Conservation (phyloP, 2,888 invertebrate genomes). For the Lithophane leautieri region DNA sequence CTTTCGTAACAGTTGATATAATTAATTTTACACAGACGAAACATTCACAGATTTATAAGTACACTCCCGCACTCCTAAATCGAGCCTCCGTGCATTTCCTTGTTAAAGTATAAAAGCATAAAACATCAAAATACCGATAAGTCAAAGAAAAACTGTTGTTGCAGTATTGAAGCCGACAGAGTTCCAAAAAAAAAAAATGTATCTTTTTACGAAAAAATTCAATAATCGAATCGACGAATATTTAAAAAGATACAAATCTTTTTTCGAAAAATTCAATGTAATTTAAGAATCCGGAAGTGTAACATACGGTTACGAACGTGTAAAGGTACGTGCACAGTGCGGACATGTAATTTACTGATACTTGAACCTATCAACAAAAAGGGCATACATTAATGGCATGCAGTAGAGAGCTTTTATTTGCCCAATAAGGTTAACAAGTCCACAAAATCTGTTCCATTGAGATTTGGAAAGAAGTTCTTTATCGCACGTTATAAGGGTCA, state of each 20-base stretch:
- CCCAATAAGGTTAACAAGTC: conserved; percentile 11
- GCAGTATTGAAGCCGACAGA: too few relatives aligned
- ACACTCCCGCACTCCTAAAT: neutral
- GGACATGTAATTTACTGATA: neutral
- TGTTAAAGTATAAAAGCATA: too few relatives aligned
- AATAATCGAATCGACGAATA: too few relatives aligned
- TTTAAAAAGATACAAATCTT: too few relatives aligned
- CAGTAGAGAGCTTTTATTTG: conserved; percentile 39
- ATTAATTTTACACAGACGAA: neutral
- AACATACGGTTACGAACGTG: neutral
- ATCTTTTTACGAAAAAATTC: too few relatives aligned
- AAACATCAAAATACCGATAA: neutral
- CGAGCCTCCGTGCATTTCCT: neutral
- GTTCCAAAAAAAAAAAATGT: too few relatives aligned
- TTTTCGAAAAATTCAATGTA: too few relatives aligned
- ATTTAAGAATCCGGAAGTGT: neutral
- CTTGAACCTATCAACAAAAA: conserved; percentile 13
- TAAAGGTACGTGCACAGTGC: neutral
- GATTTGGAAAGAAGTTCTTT: neutral
- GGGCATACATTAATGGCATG: conserved; percentile 21
- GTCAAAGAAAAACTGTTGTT: neutral
- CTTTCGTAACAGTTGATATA: neutral
- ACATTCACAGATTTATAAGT: neutral
- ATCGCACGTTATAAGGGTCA: too few relatives aligned
- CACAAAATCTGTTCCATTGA: neutral